A percentile compares a stretch with the other conserved stretches of the same genome.
These are phyloP conservation scores for Ardeotis arabs DNA, from an alignment of 2,113 vertebrate genomes.

Conservation along the genomic window DNA sequence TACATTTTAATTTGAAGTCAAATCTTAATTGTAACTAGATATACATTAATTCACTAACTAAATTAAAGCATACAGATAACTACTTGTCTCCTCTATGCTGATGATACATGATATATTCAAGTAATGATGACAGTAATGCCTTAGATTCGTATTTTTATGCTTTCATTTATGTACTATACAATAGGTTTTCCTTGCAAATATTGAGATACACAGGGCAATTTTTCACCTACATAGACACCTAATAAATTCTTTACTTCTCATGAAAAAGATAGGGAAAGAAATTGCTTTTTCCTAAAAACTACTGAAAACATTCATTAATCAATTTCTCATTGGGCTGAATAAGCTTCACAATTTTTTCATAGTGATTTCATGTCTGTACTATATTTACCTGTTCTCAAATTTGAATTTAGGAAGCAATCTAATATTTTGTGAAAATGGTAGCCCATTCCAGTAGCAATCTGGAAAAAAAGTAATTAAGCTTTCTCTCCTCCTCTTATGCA, in stretches of 20 bases:
- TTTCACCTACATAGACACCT: neutral
- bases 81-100: neutral
- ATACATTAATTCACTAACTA: neutral
- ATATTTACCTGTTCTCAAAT: neutral
- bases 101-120: neutral
- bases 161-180: neutral
- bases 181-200: neutral
- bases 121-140: neutral
- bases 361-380: neutral
- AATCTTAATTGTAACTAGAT: neutral
- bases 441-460: neutral
- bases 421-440: neutral
- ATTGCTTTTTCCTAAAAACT: neutral
- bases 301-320: neutral
- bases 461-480: neutral
- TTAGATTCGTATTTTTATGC: neutral
- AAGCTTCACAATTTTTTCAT: neutral
- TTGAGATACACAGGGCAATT: neutral
- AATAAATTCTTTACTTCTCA: neutral
- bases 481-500: neutral
- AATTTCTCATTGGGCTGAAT: neutral
- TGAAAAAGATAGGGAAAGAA: neutral
- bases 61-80: neutral
- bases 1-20: neutral
- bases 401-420: neutral